Evolutionary conservation across 1,140 invertebrate species (phyloP).

Genomic region (Thalassaphorura encarpata): DNA sequence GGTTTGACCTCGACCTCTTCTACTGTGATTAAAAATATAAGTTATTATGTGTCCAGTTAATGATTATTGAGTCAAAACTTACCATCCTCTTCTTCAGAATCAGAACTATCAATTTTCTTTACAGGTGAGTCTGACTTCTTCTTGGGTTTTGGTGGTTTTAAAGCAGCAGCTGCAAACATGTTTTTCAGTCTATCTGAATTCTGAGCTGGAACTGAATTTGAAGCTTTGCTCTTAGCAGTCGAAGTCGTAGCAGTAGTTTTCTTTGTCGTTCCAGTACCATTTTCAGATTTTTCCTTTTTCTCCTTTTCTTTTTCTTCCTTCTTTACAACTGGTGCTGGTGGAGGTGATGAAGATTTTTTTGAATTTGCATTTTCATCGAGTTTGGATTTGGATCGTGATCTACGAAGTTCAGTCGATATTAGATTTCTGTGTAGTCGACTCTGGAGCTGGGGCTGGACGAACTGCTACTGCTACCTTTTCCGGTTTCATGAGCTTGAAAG

Average conservation of each 20-base stretch:
- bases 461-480: no score
- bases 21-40: neutral
- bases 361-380: neutral
- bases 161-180: conserved; percentile 17
- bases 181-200: conserved; percentile 15
- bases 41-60: neutral
- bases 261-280: neutral
- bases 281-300: neutral
- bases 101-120: neutral
- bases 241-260: neutral
- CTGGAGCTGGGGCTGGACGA: no score
- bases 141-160: conserved; percentile 1
- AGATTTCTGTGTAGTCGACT: no score
- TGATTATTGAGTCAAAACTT: neutral
- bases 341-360: neutral
- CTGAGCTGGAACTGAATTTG: no score
- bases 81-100: neutral
- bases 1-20: neutral
- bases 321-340: neutral
- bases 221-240: neutral
- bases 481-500: neutral
- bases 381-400: neutral
- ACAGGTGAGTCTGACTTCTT: neutral
- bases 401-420: no score
- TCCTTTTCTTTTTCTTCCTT: conserved; percentile 1